phyloP scores from a whole-genome alignment of 2,797 vertebrate genomes.

The Adelosebastes latens region DNA sequence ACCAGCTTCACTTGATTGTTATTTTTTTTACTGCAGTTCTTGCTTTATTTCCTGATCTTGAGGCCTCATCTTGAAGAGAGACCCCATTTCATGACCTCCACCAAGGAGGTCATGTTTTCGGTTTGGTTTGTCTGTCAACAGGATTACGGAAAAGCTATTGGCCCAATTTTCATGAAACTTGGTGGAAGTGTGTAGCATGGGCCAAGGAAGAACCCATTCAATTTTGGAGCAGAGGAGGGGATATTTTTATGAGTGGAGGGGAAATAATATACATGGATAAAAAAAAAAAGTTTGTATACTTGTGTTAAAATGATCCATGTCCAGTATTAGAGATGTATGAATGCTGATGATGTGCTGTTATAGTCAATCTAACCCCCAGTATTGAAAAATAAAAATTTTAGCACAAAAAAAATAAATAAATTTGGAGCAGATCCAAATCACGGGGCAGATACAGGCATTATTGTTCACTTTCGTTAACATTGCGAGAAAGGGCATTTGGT shows the following conservation, averaged over 20 bases:
- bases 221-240: not conserved
- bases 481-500: not conserved
- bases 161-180: not conserved
- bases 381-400: too few species aligned
- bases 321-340: too few species aligned
- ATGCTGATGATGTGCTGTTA: too few species aligned
- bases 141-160: not conserved
- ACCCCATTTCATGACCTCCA: not conserved
- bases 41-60: not conserved
- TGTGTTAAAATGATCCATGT: too few species aligned
- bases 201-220: not conserved
- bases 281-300: too few species aligned
- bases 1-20: not conserved
- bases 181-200: not conserved
- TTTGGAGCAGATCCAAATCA: not conserved
- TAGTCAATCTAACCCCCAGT: too few species aligned
- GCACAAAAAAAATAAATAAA: too few species aligned
- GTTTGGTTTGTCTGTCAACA: not conserved
- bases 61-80: not conserved
- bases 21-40: not conserved
- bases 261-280: too few species aligned
- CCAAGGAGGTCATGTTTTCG: not conserved
- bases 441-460: not conserved
- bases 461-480: not conserved
- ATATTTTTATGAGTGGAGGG: too few species aligned